Conservation (phyloP, 2,888 invertebrate genomes). For the Oscheius sp. region DNA sequence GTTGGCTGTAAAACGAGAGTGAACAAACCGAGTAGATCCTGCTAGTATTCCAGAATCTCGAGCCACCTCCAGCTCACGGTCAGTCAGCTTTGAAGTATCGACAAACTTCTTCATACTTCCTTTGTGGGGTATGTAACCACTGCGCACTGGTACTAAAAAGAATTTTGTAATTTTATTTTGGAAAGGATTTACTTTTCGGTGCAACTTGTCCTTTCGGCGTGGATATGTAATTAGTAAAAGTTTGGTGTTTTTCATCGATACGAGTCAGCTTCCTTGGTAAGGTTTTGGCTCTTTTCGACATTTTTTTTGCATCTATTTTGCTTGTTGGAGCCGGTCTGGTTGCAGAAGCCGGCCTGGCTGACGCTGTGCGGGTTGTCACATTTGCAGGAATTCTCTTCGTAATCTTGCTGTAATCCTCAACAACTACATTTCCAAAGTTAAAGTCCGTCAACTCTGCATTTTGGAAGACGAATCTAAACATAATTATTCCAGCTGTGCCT, state of each 20-base stretch:
- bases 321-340: not conserved
- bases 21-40: too few species aligned
- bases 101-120: not conserved
- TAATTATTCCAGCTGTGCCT: not conserved
- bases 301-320: not conserved
- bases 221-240: too few species aligned
- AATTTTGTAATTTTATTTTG: not conserved
- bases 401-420: not conserved
- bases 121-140: not conserved
- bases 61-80: not conserved
- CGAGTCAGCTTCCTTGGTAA: not conserved
- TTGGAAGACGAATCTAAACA: not conserved
- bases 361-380: not conserved
- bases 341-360: too few species aligned
- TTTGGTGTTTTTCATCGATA: too few species aligned
- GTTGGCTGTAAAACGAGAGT: too few species aligned
- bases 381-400: not conserved
- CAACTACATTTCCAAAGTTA: not conserved
- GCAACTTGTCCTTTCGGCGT: not conserved
- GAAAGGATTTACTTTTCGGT: not conserved
- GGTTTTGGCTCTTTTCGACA: not conserved
- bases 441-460: not conserved
- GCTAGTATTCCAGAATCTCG: not conserved
- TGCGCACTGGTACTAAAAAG: not conserved
- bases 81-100: not conserved